Base-by-base conservation (phyloP, 2,888 invertebrate genomes). In the Ommatoiulus sabulosus region DNA sequence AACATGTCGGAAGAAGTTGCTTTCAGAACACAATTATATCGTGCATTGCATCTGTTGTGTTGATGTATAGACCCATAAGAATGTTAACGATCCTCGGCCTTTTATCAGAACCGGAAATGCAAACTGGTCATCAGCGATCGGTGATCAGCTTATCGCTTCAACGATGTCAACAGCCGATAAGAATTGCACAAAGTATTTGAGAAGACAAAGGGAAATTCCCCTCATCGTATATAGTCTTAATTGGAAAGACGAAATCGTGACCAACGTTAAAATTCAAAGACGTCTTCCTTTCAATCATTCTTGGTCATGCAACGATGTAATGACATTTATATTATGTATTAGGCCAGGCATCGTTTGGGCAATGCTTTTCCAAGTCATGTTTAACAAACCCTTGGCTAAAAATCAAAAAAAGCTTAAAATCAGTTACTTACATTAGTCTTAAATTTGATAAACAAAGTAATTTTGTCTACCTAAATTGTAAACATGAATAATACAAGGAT, bases 41-140 rank as follows among this genome's bases (percentile, higher is more conserved):
- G 1, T 20, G 20, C 63, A n/a, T 20, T n/a, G 63, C n/a, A 17
- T 17, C 63, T 72, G 72, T 24, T 24, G 20, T 35, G 35, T 35
- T 35, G 3, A 5, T 1, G 20, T 4, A 4, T 72, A 24, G 20
- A 8, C 72, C 72, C 72, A 7, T 24, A 72, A 72, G 72, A 72
- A 72, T 72, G 72, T 72, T 72, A 72, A 72, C 72, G 72, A 72
- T 72, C 72, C 0, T n/a, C 24, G 72, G 24, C 24, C 72, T 20
- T 35, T 2, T 72, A 72, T 72, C 72, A 72, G 72, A 72, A 72
- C 72, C 72, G 72, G 72, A 72, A 72, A 72, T 72, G 72, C 72
- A 10, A 8, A 72, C 20, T 72, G 10, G 24, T 8, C 63, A 63
- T n/a, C n/a, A 6, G 5, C n/a, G n/a, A 63, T 63, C 63, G 63